Percentiles rank a stretch among this genome's conserved stretches.
Evolutionary conservation across 2,888 invertebrate species (phyloP).

Genomic region (Iphiclides podalirius): DNA sequence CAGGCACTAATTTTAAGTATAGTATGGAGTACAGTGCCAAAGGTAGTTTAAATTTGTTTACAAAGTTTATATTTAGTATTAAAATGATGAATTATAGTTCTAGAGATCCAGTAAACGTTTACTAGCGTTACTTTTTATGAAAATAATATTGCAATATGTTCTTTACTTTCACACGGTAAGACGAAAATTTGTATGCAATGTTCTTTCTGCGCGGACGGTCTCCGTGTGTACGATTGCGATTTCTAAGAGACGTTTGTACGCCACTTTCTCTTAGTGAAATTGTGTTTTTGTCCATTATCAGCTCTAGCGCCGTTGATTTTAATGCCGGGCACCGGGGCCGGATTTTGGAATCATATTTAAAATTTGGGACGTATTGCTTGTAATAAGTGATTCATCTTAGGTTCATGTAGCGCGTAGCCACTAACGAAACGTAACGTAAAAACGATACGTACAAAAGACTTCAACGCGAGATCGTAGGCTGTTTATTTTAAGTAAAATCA

Average conservation of each 20-base stretch:
- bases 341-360: slow-evolving; percentile 24
- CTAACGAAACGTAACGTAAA: neutral
- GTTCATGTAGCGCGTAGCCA: neutral
- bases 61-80: too few relatives aligned
- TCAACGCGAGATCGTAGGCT: slow-evolving; percentile 6
- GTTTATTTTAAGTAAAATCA: too few relatives aligned
- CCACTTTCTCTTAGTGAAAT: slow-evolving; percentile 78
- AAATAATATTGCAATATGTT: slow-evolving; percentile 4
- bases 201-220: slow-evolving; percentile 16
- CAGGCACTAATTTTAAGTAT: neutral
- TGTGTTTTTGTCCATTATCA: slow-evolving; percentile 70
- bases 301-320: slow-evolving; percentile 36
- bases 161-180: slow-evolving; percentile 21
- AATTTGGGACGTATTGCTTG: slow-evolving; percentile 5
- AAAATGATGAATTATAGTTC: too few relatives aligned
- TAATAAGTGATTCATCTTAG: neutral
- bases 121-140: too few relatives aligned
- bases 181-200: slow-evolving; percentile 29
- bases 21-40: too few relatives aligned
- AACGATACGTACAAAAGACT: slow-evolving; percentile 16
- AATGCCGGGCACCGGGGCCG: slow-evolving; percentile 26
- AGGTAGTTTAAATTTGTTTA: too few relatives aligned
- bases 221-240: slow-evolving; percentile 35
- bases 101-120: too few relatives aligned
- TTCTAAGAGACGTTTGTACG: slow-evolving; percentile 53